Percentiles rank a stretch among this genome's conserved stretches.
Conservation (phyloP, 2,797 vertebrate genomes). For the Micrastur ruficollis region DNA sequence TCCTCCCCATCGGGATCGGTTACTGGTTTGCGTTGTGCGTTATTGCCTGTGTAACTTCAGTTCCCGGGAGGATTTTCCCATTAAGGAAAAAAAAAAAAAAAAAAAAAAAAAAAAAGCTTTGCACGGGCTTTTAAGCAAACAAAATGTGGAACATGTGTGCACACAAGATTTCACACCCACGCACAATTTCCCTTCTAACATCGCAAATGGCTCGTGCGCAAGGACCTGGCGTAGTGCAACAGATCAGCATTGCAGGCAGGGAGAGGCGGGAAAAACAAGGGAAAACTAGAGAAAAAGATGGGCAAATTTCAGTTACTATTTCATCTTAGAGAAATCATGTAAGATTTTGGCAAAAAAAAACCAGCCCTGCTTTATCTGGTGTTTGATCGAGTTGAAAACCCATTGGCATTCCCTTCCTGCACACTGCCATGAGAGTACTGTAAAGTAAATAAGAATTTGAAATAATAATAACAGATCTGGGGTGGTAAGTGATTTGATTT, state of each 20-base stretch:
- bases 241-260: neutral
- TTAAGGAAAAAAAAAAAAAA: neutral
- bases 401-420: neutral
- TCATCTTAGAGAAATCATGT: neutral
- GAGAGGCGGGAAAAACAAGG: neutral
- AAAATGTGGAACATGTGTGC: constrained; percentile 59
- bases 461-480: neutral
- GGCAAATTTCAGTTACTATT: neutral
- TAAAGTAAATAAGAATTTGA: neutral
- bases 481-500: neutral
- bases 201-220: constrained; percentile 4
- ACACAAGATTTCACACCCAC: constrained; percentile 56
- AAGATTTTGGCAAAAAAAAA: neutral
- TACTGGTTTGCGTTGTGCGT: neutral
- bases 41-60: neutral
- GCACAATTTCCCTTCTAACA: constrained; percentile 38
- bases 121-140: constrained; percentile 62
- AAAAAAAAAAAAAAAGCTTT: neutral
- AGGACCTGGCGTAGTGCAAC: neutral
- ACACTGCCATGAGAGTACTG: neutral
- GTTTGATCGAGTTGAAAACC: neutral
- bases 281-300: neutral
- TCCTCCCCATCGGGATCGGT: neutral
- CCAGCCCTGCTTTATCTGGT: neutral
- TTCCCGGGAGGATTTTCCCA: constrained; percentile 27